Conservation (phyloP, 2,113 vertebrate species). For the Chiloscyllium plagiosum region DNA sequence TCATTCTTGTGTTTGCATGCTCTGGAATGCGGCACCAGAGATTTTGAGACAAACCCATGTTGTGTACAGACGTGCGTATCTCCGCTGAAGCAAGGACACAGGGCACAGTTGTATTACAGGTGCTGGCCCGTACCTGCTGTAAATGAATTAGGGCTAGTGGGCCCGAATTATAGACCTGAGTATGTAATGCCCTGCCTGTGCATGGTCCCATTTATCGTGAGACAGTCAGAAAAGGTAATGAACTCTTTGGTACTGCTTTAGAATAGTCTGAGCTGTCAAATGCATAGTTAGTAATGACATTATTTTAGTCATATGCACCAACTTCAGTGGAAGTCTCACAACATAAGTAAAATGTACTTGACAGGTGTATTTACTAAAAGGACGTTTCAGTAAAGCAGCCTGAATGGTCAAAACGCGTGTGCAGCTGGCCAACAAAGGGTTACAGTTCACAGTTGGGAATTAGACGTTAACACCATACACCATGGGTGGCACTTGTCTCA, state of each 20-base stretch:
- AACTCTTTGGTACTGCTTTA: background rate
- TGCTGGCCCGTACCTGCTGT: background rate
- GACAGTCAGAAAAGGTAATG: background rate
- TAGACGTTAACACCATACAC: background rate
- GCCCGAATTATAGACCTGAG: no score
- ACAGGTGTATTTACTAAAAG: background rate
- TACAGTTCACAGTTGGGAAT: background rate
- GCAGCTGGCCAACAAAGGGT: background rate
- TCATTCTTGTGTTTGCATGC: constrained; percentile 5
- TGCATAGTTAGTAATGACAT: background rate
- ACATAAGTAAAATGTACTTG: background rate
- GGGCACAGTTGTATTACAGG: background rate
- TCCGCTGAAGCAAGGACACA: background rate
- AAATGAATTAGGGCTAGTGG: background rate
- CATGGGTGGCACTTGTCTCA: no score
- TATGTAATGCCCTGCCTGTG: background rate
- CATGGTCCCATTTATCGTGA: background rate
- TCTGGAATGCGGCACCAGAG: background rate
- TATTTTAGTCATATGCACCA: background rate
- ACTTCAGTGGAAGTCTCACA: background rate
- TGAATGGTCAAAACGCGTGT: background rate
- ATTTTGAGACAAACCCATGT: background rate
- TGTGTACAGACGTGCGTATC: background rate
- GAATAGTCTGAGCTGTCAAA: background rate
- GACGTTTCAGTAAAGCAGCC: background rate